Conservation (phyloP, 1,140 invertebrate species). For the Catajapyx aquilonaris region DNA sequence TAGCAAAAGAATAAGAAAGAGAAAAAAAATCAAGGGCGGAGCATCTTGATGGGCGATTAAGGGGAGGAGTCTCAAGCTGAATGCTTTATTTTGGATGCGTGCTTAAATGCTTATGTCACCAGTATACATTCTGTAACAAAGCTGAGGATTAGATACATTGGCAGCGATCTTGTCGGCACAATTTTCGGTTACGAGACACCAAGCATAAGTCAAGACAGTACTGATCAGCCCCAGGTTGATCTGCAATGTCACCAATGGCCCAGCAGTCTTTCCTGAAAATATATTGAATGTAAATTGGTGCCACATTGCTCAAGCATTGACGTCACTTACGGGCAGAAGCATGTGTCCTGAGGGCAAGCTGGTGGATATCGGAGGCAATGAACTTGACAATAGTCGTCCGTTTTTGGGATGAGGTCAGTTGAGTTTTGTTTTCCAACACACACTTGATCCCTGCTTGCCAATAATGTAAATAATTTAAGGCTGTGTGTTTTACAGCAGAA, state of each 20-base stretch:
- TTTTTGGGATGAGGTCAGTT: not conserved
- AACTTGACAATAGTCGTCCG: not conserved
- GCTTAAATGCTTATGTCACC: too few relatives aligned
- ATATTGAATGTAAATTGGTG: not conserved
- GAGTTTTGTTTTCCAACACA: not conserved
- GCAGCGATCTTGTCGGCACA: not conserved
- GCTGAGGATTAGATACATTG: not conserved
- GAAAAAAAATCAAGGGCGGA: too few relatives aligned
- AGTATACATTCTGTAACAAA: too few relatives aligned
- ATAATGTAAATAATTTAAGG: too few relatives aligned
- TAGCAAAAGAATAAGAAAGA: too few relatives aligned
- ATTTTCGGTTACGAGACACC: not conserved
- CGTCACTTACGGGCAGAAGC: not conserved
- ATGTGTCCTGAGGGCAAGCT: not conserved
- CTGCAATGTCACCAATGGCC: not conserved
- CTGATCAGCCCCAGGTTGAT: not conserved
- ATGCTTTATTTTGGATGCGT: too few relatives aligned
- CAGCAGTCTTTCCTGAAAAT: constrained; percentile 1
- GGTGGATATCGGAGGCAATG: not conserved
- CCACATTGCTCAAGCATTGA: not conserved
- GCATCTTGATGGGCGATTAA: too few relatives aligned
- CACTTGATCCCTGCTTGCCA: not conserved
- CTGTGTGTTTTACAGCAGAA: too few relatives aligned
- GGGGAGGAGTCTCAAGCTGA: too few relatives aligned
- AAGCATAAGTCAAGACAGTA: not conserved